A percentile compares a stretch with the other conserved stretches of the same genome.
phyloP scores from a whole-genome alignment of 2,797 vertebrate genomes.

The Poeciliopsis turneri region DNA sequence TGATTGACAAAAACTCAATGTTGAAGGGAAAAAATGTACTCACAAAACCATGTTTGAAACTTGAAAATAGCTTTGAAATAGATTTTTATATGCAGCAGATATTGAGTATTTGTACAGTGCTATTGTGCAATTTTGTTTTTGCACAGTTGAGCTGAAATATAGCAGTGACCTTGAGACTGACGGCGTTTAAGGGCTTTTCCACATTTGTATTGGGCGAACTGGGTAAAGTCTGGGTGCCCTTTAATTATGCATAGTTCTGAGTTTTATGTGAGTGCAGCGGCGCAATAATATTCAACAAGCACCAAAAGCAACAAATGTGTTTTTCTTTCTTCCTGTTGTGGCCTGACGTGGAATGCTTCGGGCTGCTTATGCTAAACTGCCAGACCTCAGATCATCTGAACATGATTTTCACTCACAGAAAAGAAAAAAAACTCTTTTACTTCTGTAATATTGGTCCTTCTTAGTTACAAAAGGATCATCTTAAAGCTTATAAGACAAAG shows the following conservation, averaged over 20 bases:
- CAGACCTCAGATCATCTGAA: constrained; percentile 34
- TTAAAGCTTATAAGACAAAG: background rate
- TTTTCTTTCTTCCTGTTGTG: constrained; percentile 34
- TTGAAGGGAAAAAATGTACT: background rate
- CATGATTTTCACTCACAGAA: constrained; percentile 30
- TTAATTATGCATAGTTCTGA: constrained; percentile 26
- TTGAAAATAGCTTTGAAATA: background rate
- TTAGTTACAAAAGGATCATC: background rate
- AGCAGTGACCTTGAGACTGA: background rate
- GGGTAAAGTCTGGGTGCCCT: constrained; percentile 3
- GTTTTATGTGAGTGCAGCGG: constrained; percentile 34
- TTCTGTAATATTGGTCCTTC: background rate
- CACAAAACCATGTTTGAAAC: background rate
- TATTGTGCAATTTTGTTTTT: background rate
- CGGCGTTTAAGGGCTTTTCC: constrained; percentile 9
- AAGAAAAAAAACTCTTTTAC: background rate
- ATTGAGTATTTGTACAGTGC: background rate
- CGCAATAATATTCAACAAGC: constrained; percentile 28
- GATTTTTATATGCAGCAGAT: background rate
- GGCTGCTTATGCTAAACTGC: constrained; percentile 33
- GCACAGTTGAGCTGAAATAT: background rate
- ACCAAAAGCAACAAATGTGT: constrained; percentile 27
- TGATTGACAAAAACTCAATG: background rate
- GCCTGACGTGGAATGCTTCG: constrained; percentile 52
- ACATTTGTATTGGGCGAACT: constrained; percentile 9